Evolutionary conservation across 2,888 invertebrate genomes (phyloP).

Genomic region (Rosalia funebris): DNA sequence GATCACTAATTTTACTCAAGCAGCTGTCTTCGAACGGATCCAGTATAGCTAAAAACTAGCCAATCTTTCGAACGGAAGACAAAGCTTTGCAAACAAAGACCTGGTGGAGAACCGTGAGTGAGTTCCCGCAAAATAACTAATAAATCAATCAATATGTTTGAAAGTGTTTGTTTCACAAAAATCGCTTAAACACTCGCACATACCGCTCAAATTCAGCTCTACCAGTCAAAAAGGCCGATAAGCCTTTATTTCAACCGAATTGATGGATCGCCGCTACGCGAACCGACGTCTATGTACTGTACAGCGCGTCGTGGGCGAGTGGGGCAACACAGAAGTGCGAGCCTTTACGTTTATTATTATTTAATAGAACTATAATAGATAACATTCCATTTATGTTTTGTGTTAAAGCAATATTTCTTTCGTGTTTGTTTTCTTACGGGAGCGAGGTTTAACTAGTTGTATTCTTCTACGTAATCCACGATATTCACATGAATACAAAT

Average conservation of each 20-base stretch:
- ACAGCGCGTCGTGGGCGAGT: neutral
- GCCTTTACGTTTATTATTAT: too few species aligned
- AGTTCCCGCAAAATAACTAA: conserved; percentile 33
- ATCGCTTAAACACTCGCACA: conserved; percentile 44
- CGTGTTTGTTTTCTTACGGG: too few species aligned
- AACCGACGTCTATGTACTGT: neutral
- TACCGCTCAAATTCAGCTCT: conserved; percentile 40
- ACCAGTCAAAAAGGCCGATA: conserved; percentile 42
- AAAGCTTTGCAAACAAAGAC: conserved; percentile 12
- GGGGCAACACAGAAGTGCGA: too few species aligned
- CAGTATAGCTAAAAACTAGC: neutral
- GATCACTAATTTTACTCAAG: too few species aligned
- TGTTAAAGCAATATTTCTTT: too few species aligned
- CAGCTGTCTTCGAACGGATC: too few species aligned
- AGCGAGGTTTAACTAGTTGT: too few species aligned
- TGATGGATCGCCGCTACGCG: conserved; percentile 37
- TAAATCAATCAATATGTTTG: conserved; percentile 41
- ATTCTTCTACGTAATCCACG: too few species aligned
- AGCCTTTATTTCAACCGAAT: conserved; percentile 42
- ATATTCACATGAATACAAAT: too few species aligned
- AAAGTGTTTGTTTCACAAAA: conserved; percentile 43
- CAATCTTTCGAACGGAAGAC: neutral
- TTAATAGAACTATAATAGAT: too few species aligned
- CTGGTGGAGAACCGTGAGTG: conserved; percentile 13
- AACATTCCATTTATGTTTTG: too few species aligned